Evolutionary conservation across 2,113 vertebrate species (phyloP), one percentile per base, ranked within the genome.

Genomic region (Limnothrissa miodon): DNA sequence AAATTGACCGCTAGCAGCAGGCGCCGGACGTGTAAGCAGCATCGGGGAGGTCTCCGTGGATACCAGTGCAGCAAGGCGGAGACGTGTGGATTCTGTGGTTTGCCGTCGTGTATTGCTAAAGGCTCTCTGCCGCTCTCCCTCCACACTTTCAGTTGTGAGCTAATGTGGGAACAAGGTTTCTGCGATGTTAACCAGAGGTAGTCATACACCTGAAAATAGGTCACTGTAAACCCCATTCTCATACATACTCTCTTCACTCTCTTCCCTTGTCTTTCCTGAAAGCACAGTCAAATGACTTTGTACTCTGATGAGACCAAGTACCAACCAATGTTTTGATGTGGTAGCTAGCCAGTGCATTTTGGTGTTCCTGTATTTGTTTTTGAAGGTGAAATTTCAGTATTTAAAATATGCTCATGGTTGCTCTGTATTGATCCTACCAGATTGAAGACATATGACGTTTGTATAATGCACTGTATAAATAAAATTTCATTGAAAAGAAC

Each of bases 91-190:
- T 74, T 74, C 66, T 70, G 45, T 81, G 66, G 48, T 81, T 46
- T 78, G 89, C 74, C 13, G 36, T 86, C 90, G 89, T 89, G 91
- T 87, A 74, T 86, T 85, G 78, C 87, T 56, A 29, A n/a, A 83
- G 82, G 84, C 84, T 44, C 29, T 23, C 53, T 45, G 83, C 83
- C 85, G 45, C 33, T 56, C 85, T 85, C 66, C 17, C 17, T 21
- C 11, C 29, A 15, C 66, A 70, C 36, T 70, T 3, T 70, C 62
- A 70, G 8, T 13, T 39, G 66, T 13, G 1, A 74, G 13, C 29
- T 74, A 74, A 36, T 33, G 66, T 36, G 66, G 9, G 4, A 36
- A 17, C 33, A 29, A 74, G 33, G 33, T 74, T 74, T 33, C 29
- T 39, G 66, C 29, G 11, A n/a, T n/a, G n/a, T n/a, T n/a, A n/a